phyloP scores from a whole-genome alignment of 2,797 vertebrate genomes.

The Pteronotus mesoamericanus region DNA sequence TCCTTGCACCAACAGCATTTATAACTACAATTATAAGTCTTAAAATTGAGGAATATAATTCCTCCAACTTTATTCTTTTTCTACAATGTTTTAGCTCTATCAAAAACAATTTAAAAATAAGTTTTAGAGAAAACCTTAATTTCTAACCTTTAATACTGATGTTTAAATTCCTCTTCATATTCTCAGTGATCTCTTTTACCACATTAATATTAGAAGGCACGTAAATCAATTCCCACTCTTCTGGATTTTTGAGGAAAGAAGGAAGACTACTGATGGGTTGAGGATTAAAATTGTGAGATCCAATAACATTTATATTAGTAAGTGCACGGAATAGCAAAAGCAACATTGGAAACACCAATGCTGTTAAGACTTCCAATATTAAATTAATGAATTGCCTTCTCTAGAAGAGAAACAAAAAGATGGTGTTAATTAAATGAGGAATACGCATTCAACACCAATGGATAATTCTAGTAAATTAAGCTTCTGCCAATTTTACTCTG shows the following conservation, averaged over 20 bases:
- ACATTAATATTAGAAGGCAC: slow-evolving; percentile 52
- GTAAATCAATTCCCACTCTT: slow-evolving; percentile 50
- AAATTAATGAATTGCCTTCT: slow-evolving; percentile 35
- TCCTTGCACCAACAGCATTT: neutral
- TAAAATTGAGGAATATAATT: neutral
- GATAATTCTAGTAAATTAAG: neutral
- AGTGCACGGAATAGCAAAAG: slow-evolving; percentile 5
- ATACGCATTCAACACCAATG: neutral
- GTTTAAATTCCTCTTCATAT: slow-evolving; percentile 58
- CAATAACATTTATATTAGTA: neutral
- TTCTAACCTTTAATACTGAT: slow-evolving; percentile 56
- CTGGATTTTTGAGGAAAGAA: slow-evolving; percentile 34
- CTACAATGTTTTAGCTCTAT: neutral
- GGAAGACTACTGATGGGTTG: slow-evolving; percentile 24
- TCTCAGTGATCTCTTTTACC: slow-evolving; percentile 43
- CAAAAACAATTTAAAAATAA: neutral
- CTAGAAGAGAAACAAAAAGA: slow-evolving; percentile 53
- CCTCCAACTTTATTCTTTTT: neutral
- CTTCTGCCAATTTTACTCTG: neutral
- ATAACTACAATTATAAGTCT: neutral
- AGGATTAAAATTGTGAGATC: slow-evolving; percentile 3
- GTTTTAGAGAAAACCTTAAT: slow-evolving; percentile 22
- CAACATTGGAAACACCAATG: neutral
- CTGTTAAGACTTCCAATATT: slow-evolving; percentile 1
- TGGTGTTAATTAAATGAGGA: neutral